Percentiles rank a stretch among this genome's conserved stretches.
Conservation (phyloP, 2,797 vertebrate species). For the Amazona finschi region DNA sequence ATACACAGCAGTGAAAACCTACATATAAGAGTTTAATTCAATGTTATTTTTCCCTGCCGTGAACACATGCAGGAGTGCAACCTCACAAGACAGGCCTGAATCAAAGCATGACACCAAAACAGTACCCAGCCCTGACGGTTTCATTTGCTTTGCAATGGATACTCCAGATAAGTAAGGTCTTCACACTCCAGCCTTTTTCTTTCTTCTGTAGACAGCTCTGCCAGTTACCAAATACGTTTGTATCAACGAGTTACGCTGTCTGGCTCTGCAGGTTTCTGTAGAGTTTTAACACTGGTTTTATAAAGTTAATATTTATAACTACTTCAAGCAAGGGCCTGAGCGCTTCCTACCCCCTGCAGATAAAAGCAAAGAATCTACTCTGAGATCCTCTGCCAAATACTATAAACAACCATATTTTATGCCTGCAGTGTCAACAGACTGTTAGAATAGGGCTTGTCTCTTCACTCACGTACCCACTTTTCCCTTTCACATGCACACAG, state of each 20-base stretch:
- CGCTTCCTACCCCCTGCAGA: slow-evolving; percentile 4
- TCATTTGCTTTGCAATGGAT: neutral
- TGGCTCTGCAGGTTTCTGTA: neutral
- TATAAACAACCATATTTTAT: neutral
- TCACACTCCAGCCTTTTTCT: neutral
- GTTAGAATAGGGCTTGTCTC: neutral
- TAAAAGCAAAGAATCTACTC: slow-evolving; percentile 10
- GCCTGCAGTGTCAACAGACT: neutral
- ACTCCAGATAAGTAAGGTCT: neutral
- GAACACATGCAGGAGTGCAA: neutral
- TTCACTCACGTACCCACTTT: neutral
- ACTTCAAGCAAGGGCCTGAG: neutral
- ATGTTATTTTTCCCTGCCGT: neutral
- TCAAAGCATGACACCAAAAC: neutral
- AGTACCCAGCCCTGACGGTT: neutral
- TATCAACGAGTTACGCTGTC: neutral
- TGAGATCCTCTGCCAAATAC: slow-evolving; percentile 3
- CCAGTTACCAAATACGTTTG: neutral
- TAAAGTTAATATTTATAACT: slow-evolving; percentile 36
- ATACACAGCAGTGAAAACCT: neutral
- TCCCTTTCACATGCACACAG: neutral
- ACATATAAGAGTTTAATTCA: neutral
- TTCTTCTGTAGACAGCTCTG: neutral
- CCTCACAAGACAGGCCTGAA: neutral
- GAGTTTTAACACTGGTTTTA: neutral